Evolutionary conservation across 2,797 vertebrate genomes (phyloP), one percentile per base, ranked within the genome.

Genomic region (Tiaroga cobitis): DNA sequence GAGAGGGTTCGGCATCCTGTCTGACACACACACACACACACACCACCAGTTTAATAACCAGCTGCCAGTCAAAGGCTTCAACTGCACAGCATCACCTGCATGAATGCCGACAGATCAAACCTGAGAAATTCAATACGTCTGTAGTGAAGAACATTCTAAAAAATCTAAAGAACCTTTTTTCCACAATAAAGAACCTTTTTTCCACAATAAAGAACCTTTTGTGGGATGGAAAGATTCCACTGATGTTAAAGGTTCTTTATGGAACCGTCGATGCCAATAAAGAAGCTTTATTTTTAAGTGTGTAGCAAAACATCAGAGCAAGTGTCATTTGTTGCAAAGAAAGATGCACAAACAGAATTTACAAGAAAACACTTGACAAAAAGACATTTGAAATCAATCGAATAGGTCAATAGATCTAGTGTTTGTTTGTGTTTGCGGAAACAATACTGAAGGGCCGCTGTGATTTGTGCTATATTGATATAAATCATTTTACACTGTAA

Each of bases 81-180:
- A 59, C 26, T 67, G 82, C 43, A 83, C 56, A 84, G 61, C 73
- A n/a, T 49, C 54, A 49, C 56, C 78, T 80, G 26, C 37, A 49
- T 49, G 19, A 80, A 67, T 21, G 21, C 59, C 49, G 37, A 10
- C 34, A 24, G 37, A 41, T n/a, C 11, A 41, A 3, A 49, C n/a
- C 3, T 73, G 41, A 51, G n/a, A 51, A 51, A 74, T 74, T 74
- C 26, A 49, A 6, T 21, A 32, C 26, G 16, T 73, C 43, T 73
- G 26, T 29, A 19, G 10, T 59, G 51, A 19, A 56, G 21, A 59
- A 59, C 24, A 59, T 59, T 59, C 11, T 10, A 29, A 59, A 59
- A n/a, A 24, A 26, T 13, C 56, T 13, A 26, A 61, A 61, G 56
- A 61, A n/a, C 1, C 3, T n/a, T 59, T n/a, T n/a, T 59, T 15